phyloP scores from a whole-genome alignment of 1,140 invertebrate species.

The Lucilia cuprina region DNA sequence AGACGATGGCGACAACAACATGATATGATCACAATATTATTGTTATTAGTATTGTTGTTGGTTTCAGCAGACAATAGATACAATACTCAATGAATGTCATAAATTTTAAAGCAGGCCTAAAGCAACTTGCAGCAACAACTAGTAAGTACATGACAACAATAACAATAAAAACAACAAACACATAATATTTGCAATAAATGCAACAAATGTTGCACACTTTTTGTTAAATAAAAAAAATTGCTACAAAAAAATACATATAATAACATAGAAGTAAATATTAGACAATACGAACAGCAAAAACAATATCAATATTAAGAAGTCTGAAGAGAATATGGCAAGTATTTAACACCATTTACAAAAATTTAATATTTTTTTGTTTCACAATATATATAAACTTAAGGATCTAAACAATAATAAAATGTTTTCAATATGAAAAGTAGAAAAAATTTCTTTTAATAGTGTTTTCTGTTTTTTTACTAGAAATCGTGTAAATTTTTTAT shows the following conservation, averaged over 20 bases:
- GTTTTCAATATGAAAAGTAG: too few relatives aligned
- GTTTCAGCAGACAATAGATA: background rate
- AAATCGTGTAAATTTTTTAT: background rate
- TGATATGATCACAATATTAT: background rate
- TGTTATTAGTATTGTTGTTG: background rate
- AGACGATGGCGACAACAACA: background rate
- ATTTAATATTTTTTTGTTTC: background rate
- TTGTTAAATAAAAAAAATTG: background rate
- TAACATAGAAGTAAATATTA: background rate
- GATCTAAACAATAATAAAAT: too few relatives aligned
- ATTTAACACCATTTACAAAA: background rate
- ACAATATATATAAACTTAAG: too few relatives aligned
- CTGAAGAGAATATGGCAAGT: background rate
- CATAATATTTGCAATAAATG: background rate
- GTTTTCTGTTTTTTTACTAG: background rate
- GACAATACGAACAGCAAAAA: background rate
- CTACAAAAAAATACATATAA: background rate
- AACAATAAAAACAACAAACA: background rate
- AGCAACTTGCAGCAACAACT: background rate
- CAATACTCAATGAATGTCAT: constrained; percentile 7
- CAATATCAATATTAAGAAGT: background rate
- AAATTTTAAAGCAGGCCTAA: background rate
- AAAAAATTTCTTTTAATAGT: too few relatives aligned
- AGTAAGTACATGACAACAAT: background rate
- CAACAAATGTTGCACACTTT: background rate